Conservation (phyloP, 2,113 vertebrate genomes). For the Platichthys flesus region DNA sequence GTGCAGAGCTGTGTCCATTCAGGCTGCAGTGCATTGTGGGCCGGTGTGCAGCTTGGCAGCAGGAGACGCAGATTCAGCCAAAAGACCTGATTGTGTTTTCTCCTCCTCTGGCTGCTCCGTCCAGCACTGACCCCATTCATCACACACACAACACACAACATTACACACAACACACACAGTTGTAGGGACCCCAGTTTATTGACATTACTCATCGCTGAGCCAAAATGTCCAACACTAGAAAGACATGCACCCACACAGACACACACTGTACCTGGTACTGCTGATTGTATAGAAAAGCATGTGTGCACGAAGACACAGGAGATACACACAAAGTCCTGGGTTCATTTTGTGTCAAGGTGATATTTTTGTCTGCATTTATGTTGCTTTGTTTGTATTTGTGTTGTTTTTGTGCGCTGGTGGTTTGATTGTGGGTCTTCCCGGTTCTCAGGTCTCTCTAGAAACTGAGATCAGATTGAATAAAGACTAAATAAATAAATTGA, state of each 20-base stretch:
- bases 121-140: slow-evolving; percentile 30
- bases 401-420: too few relatives aligned
- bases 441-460: not conserved
- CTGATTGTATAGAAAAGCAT: too few relatives aligned
- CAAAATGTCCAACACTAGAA: too few relatives aligned
- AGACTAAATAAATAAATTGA: not conserved
- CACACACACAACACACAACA: slow-evolving; percentile 3
- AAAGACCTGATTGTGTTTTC: slow-evolving; percentile 65
- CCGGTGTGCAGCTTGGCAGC: slow-evolving; percentile 57
- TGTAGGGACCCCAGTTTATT: too few relatives aligned
- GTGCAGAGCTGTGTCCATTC: slow-evolving; percentile 52
- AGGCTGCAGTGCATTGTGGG: slow-evolving; percentile 67
- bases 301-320: too few relatives aligned
- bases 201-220: too few relatives aligned
- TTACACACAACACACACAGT: too few relatives aligned
- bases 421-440: too few relatives aligned
- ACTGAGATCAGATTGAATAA: not conserved
- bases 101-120: slow-evolving; percentile 28
- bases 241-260: too few relatives aligned
- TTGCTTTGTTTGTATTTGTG: not conserved
- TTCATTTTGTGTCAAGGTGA: not conserved
- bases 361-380: not conserved
- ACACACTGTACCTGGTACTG: too few relatives aligned
- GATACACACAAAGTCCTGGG: too few relatives aligned
- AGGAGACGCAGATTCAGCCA: slow-evolving; percentile 49